A percentile compares a stretch with the other conserved stretches of the same genome.
Conservation (phyloP, 2,797 vertebrate genomes). For the Sebastes umbrosus region DNA sequence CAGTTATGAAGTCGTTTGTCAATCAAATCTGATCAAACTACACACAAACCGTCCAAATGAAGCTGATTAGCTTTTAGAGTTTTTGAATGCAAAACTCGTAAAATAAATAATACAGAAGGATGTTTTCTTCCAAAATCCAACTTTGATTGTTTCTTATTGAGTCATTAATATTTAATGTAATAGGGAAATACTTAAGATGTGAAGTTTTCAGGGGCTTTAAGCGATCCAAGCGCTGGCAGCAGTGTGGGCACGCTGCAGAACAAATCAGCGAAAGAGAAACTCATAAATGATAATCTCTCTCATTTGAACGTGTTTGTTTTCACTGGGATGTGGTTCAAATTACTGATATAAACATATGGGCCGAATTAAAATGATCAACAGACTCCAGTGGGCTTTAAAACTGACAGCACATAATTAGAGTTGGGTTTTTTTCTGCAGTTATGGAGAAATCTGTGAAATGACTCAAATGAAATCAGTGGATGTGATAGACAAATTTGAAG, state of each 20-base stretch:
- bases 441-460: neutral
- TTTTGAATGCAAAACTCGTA: neutral
- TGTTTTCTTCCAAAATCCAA: neutral
- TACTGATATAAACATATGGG: constrained; percentile 1
- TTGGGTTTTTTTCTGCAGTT: neutral
- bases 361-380: constrained; percentile 8
- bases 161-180: neutral
- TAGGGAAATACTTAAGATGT: neutral
- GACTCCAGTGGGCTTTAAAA: neutral
- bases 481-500: neutral
- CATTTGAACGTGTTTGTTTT: constrained; percentile 16
- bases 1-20: neutral
- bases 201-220: neutral
- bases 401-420: neutral
- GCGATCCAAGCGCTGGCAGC: neutral
- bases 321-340: constrained; percentile 2
- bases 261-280: neutral
- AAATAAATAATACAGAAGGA: neutral
- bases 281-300: neutral
- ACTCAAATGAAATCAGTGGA: neutral
- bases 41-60: neutral
- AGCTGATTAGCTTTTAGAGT: neutral
- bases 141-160: neutral
- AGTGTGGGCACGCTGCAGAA: neutral
- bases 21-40: neutral